A percentile compares a stretch with the other conserved stretches of the same genome.
These are phyloP conservation scores for Mus pahari DNA, from an alignment of 2,113 vertebrate genomes.

Conservation along the genomic window DNA sequence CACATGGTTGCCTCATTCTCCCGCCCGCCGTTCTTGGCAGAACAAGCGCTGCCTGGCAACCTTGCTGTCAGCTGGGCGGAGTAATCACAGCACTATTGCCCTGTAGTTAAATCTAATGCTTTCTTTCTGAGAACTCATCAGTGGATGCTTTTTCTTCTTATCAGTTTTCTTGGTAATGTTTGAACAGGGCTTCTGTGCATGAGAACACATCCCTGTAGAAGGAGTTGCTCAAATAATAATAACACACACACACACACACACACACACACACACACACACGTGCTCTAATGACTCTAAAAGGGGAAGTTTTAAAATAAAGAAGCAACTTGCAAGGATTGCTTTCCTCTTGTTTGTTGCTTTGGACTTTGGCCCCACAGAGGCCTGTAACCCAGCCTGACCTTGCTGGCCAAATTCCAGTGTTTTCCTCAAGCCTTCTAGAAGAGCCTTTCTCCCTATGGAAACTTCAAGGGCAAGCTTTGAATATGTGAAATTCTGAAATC, in stretches of 20 bases:
- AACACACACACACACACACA: background rate
- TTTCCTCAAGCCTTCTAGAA: background rate
- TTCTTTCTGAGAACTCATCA: slow-evolving; percentile 83
- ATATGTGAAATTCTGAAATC: background rate
- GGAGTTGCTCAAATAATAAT: slow-evolving; percentile 45
- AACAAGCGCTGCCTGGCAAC: slow-evolving; percentile 79
- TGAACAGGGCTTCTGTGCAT: slow-evolving; percentile 72
- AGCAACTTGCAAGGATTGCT: background rate
- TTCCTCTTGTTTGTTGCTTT: slow-evolving; percentile 14
- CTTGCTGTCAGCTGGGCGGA: slow-evolving; percentile 79
- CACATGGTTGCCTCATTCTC: slow-evolving; percentile 85
- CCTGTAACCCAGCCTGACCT: background rate
- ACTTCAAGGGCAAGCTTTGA: background rate
- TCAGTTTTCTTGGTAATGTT: slow-evolving; percentile 71
- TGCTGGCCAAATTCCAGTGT: background rate
- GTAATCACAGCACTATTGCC: slow-evolving; percentile 79
- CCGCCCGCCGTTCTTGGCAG: slow-evolving; percentile 82
- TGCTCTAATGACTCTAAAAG: slow-evolving; percentile 21
- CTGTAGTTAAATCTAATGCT: slow-evolving; percentile 78
- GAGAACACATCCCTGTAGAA: slow-evolving; percentile 38
- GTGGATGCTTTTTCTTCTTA: slow-evolving; percentile 78
- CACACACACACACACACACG: too few species aligned
- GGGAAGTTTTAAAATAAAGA: background rate
- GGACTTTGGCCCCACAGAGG: slow-evolving; percentile 20
- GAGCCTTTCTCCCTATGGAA: background rate